phyloP scores from a whole-genome alignment of 2,888 invertebrate genomes.

The Catocala fraxini region DNA sequence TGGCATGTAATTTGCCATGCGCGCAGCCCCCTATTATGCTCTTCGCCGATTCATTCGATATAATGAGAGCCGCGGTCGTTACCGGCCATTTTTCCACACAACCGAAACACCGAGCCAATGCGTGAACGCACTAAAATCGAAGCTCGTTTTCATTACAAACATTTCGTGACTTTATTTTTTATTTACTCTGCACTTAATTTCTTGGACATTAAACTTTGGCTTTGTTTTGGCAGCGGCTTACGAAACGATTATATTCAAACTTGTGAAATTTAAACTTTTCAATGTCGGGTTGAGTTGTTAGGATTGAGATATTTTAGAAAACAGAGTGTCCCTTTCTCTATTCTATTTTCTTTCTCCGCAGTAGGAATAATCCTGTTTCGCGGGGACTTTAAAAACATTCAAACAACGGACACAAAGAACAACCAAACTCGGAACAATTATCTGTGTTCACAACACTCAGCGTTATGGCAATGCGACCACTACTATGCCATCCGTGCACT shows the following conservation, averaged over 20 bases:
- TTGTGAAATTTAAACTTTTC: no score
- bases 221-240: background rate
- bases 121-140: conserved; percentile 52
- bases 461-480: no score
- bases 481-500: no score
- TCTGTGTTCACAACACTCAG: no score
- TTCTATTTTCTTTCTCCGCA: no score
- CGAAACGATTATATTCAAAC: background rate
- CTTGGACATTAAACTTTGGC: background rate
- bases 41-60: conserved; percentile 81
- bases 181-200: background rate
- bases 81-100: conserved; percentile 66
- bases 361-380: no score
- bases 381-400: no score
- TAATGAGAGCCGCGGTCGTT: conserved; percentile 76
- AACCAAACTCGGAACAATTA: no score
- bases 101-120: conserved; percentile 38
- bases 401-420: no score
- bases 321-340: no score
- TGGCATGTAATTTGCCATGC: conserved; percentile 82
- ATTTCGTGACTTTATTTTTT: background rate
- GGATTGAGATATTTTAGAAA: no score
- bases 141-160: conserved; percentile 9
- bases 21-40: conserved; percentile 73
- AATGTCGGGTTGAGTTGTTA: no score